These are phyloP conservation scores for Rallus limicola DNA, from an alignment of 2,113 vertebrate species.

Conservation along the genomic window DNA sequence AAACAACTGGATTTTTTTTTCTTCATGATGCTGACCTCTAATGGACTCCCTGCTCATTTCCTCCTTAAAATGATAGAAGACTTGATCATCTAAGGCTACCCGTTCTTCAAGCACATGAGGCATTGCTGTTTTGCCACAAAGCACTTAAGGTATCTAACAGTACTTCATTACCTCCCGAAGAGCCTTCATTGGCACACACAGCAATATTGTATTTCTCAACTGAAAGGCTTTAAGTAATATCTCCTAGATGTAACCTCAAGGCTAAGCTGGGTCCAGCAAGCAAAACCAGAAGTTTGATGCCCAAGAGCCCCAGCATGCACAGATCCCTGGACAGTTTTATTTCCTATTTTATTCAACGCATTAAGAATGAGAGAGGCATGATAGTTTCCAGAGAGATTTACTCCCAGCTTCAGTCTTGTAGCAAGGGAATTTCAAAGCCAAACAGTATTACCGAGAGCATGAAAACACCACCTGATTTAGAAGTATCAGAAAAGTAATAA, in stretches of 20 bases:
- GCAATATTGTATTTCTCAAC: neutral
- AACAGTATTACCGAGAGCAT: neutral
- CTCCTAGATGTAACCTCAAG: neutral
- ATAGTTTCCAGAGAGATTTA: neutral
- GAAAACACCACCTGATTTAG: neutral
- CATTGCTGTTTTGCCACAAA: neutral
- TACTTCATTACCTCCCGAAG: neutral
- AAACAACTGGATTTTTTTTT: neutral
- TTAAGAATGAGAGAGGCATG: neutral
- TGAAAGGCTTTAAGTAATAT: neutral
- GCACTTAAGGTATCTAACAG: neutral
- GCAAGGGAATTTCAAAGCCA: neutral
- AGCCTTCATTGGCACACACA: neutral
- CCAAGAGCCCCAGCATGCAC: neutral
- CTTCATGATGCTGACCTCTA: neutral
- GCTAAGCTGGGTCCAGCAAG: neutral
- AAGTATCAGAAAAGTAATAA: neutral
- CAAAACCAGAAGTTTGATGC: neutral
- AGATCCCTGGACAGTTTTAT: neutral
- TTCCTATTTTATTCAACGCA: neutral
- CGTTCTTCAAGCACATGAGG: neutral
- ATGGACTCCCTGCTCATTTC: neutral
- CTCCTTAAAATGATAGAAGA: neutral
- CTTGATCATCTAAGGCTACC: neutral
- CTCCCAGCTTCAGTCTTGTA: neutral